Evolutionary conservation across 1,140 invertebrate genomes (phyloP).

Genomic region (Drosophila eugracilis): DNA sequence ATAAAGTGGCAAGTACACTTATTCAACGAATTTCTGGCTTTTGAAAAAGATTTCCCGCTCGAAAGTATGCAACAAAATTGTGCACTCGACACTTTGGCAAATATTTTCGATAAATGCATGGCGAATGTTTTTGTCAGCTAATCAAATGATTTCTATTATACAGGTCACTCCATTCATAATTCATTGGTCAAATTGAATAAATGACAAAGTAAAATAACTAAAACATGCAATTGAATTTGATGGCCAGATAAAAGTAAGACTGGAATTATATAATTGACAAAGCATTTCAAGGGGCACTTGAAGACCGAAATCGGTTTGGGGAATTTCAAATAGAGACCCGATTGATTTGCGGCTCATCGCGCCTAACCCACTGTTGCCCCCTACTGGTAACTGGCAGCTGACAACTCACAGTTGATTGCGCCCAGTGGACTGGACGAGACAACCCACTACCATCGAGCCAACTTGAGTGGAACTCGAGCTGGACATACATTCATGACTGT

Average conservation of each 20-base stretch:
- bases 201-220: conserved; percentile 22
- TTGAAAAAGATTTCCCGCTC: conserved; percentile 6
- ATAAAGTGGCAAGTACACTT: conserved; percentile 41
- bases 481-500: conserved; percentile 53
- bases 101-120: conserved; percentile 16
- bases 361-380: conserved; percentile 3
- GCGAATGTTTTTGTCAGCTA: conserved; percentile 3
- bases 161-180: conserved; percentile 21
- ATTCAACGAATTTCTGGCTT: conserved; percentile 2
- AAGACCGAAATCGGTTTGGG: conserved; percentile 20
- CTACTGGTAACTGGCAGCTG: conserved; percentile 21
- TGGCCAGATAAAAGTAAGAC: conserved; percentile 19
- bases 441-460: conserved; percentile 18
- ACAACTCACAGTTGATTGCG: conserved; percentile 70
- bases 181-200: conserved; percentile 31
- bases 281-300: conserved; percentile 15
- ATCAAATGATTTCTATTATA: conserved; percentile 39
- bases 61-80: conserved; percentile 35
- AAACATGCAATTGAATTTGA: conserved; percentile 39
- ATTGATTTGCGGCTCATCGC: conserved; percentile 57
- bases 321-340: conserved; percentile 37
- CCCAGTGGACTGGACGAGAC: conserved; percentile 40
- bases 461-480: conserved; percentile 22
- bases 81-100: conserved; percentile 22
- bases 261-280: conserved; percentile 31